Evolutionary conservation across 1,140 invertebrate genomes (phyloP), one percentile per base, ranked within the genome.

Genomic region (Frieseomelitta varia): DNA sequence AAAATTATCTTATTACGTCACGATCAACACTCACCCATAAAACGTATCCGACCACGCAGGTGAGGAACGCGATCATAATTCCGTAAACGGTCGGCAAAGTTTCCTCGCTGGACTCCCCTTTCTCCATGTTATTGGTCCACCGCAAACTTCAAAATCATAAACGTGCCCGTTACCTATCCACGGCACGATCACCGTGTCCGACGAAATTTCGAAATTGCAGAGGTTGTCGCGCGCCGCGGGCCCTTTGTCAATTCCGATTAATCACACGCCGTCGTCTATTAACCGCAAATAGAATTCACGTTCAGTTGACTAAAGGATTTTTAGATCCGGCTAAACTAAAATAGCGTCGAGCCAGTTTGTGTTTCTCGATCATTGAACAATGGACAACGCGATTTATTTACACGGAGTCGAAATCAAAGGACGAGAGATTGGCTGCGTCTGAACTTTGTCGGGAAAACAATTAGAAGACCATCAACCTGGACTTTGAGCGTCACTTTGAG

Each of bases 21-120:
- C 27, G 30, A 27, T 65, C 1, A 39, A n/a, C 11, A 93, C 93
- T 94, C 86, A 94, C 94, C 94, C 94, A 94, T 51, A 94, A 85
- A 69, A 94, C 87, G 78, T 94, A 94, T 78, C 94, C 94, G n/a
- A 94, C 73, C 47, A 94, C 76, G 51, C 91, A 93, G 24, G 93
- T 94, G 77, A 94, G 71, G 75, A 94, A 92, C 21, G 93, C 93
- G 89, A 95, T 95, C 88, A 94, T 91, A 79, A 95, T 90, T 80
- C 94, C 94, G 78, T 94, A 94, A 90, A 92, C 83, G 34, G 91
- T 91, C 82, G 94, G 93, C 87, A 95, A 91, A 84, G 92, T 93
- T 88, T 94, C 93, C 72, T 89, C 68, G 34, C n/a, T 71, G 55
- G 77, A 87, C 56, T 87, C 34, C 30, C 71, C 78, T 34, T 75